phyloP scores from a whole-genome alignment of 2,888 invertebrate species.

The Drosophila mettleri region DNA sequence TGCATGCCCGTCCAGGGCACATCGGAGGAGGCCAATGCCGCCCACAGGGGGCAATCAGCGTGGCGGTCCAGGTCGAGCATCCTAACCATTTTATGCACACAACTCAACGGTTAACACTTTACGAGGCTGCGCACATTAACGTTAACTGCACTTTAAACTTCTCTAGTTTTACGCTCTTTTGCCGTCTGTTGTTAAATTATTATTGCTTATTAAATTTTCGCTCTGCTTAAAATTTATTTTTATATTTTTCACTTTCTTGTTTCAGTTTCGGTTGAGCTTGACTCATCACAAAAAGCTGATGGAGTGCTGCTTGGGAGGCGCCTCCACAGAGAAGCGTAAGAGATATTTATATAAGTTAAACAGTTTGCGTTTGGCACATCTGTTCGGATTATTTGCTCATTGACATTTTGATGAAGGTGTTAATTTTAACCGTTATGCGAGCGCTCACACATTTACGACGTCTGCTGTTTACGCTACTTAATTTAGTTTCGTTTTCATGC shows the following conservation, averaged over 20 bases:
- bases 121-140: slow-evolving; percentile 30
- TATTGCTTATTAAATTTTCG: slow-evolving; percentile 28
- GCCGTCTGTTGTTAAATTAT: slow-evolving; percentile 18
- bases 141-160: slow-evolving; percentile 34
- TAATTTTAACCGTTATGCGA: slow-evolving; percentile 58
- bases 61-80: slow-evolving; percentile 89
- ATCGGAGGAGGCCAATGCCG: slow-evolving; percentile 86
- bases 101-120: slow-evolving; percentile 27
- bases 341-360: slow-evolving; percentile 25
- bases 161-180: slow-evolving; percentile 12
- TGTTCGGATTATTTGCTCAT: slow-evolving; percentile 65
- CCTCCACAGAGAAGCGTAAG: slow-evolving; percentile 28
- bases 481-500: background rate
- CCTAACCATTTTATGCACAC: slow-evolving; percentile 82
- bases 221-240: slow-evolving; percentile 20
- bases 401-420: slow-evolving; percentile 77
- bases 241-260: slow-evolving; percentile 27
- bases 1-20: slow-evolving; percentile 93
- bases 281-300: slow-evolving; percentile 12
- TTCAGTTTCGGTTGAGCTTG: slow-evolving; percentile 23
- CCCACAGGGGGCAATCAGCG: slow-evolving; percentile 88
- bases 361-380: slow-evolving; percentile 56
- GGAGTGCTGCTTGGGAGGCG: slow-evolving; percentile 26
- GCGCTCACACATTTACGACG: slow-evolving; percentile 27
- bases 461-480: slow-evolving; percentile 50